A percentile compares a stretch with the other conserved stretches of the same genome.
phyloP scores from a whole-genome alignment of 2,797 vertebrate species.

The Pipistrellus pipistrellus region DNA sequence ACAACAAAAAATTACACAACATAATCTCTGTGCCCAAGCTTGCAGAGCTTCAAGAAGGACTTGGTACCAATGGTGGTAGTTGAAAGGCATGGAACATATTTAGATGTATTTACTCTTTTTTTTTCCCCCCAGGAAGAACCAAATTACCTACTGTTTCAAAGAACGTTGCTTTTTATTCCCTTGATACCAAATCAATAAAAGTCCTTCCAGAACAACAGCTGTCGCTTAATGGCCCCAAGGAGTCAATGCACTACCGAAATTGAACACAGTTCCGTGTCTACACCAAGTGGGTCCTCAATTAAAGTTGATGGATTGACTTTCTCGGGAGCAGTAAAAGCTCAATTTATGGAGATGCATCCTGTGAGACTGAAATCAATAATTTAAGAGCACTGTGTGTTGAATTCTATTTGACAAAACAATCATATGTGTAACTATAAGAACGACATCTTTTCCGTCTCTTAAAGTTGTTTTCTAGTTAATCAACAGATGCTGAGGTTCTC shows the following conservation, averaged over 20 bases:
- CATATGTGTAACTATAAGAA: slow-evolving; percentile 6
- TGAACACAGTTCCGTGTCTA: slow-evolving; percentile 15
- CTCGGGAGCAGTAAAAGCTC: slow-evolving; percentile 47
- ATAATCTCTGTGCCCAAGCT: background rate
- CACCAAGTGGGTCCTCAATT: slow-evolving; percentile 49
- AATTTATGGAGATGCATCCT: slow-evolving; percentile 35
- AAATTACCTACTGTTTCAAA: slow-evolving; percentile 1
- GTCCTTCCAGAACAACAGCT: slow-evolving; percentile 15
- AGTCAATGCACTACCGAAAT: slow-evolving; percentile 35
- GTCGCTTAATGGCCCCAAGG: slow-evolving; percentile 36
- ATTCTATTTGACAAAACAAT: background rate
- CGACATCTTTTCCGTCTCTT: background rate
- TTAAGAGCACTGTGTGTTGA: background rate
- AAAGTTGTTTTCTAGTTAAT: background rate
- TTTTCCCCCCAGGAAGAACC: background rate
- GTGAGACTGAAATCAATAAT: slow-evolving; percentile 52
- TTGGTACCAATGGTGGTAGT: background rate
- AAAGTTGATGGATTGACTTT: slow-evolving; percentile 62
- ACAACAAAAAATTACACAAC: background rate
- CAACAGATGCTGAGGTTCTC: background rate
- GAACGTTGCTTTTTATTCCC: slow-evolving; percentile 22
- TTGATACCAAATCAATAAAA: slow-evolving; percentile 9
- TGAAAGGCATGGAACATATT: background rate
- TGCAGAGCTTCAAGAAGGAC: background rate
- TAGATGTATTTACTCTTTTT: background rate